Evolutionary conservation across 2,888 invertebrate species (phyloP).

Genomic region (Epinotia bilunana): DNA sequence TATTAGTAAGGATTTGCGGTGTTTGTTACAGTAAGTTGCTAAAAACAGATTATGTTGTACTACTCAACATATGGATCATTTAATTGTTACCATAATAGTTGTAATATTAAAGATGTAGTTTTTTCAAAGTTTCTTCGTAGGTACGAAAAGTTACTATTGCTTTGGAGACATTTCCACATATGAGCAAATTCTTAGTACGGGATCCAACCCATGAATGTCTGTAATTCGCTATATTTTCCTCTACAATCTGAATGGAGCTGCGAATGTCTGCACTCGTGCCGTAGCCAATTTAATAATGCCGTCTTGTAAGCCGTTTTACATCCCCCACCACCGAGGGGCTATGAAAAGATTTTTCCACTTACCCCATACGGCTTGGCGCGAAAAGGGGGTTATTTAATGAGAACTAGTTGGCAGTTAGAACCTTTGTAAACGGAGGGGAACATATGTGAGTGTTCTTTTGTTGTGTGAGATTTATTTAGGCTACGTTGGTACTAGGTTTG

Average conservation of each 20-base stretch:
- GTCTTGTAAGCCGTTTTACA: slow-evolving; percentile 64
- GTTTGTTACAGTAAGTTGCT: too few relatives aligned
- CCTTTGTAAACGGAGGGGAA: not conserved
- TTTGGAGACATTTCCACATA: not conserved
- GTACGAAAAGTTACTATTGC: too few relatives aligned
- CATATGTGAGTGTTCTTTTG: slow-evolving; percentile 41
- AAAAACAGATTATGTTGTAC: too few relatives aligned
- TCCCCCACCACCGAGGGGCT: slow-evolving; percentile 46
- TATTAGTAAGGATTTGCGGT: too few relatives aligned
- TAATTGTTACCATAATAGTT: too few relatives aligned
- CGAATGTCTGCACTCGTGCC: slow-evolving; percentile 56
- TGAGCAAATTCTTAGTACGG: slow-evolving; percentile 12
- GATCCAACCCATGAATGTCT: slow-evolving; percentile 32
- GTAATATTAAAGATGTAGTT: too few relatives aligned
- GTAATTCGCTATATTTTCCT: slow-evolving; percentile 55
- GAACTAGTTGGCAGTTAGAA: slow-evolving; percentile 12
- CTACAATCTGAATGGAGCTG: slow-evolving; percentile 61
- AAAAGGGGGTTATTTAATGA: slow-evolving; percentile 2
- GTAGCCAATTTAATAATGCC: slow-evolving; percentile 73
- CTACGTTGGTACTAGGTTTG: slow-evolving; percentile 6
- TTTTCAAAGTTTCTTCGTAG: too few relatives aligned
- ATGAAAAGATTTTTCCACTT: slow-evolving; percentile 58
- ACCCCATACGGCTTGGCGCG: not conserved
- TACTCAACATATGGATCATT: too few relatives aligned
- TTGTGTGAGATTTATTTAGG: slow-evolving; percentile 39